Conservation (phyloP, 1,140 invertebrate genomes). For the Lepidurus couesii region DNA sequence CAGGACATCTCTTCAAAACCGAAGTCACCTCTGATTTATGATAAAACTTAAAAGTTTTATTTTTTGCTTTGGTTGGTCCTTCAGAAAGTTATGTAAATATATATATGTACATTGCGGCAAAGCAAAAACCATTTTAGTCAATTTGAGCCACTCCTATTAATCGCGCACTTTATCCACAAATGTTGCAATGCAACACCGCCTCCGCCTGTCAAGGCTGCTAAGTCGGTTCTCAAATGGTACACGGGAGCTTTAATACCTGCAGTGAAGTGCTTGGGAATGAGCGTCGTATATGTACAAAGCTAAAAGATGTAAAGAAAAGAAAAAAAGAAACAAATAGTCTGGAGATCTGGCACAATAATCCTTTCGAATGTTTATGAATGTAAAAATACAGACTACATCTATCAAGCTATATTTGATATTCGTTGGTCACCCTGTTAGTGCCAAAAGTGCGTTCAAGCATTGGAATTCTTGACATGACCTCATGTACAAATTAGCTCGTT, state of each 20-base stretch:
- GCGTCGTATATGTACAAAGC: conserved; percentile 10
- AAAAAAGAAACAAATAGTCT: not conserved
- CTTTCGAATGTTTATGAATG: conserved; percentile 9
- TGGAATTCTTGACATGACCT: conserved; percentile 19
- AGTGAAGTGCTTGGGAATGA: conserved; percentile 17
- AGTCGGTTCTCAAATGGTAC: conserved; percentile 2
- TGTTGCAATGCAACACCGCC: not conserved
- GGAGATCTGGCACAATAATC: conserved; percentile 18
- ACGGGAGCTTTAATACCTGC: conserved; percentile 8
- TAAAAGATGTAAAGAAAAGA: conserved; percentile 14
- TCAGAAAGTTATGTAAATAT: not conserved
- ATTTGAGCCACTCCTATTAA: conserved; percentile 4
- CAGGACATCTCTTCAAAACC: not conserved
- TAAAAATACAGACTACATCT: conserved; percentile 9
- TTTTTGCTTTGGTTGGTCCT: not conserved
- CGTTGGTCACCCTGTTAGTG: not conserved
- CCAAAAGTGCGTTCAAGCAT: conserved; percentile 3
- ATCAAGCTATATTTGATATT: not conserved
- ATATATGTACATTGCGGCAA: not conserved
- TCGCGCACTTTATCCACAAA: conserved; percentile 7
- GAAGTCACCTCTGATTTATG: conserved; percentile 3
- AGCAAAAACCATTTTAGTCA: not conserved
- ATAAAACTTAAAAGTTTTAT: not conserved
- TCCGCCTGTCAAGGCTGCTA: not conserved
- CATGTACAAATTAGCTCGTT: conserved; percentile 10